phyloP scores from a whole-genome alignment of 2,888 invertebrate species.

The Tinea pellionella region DNA sequence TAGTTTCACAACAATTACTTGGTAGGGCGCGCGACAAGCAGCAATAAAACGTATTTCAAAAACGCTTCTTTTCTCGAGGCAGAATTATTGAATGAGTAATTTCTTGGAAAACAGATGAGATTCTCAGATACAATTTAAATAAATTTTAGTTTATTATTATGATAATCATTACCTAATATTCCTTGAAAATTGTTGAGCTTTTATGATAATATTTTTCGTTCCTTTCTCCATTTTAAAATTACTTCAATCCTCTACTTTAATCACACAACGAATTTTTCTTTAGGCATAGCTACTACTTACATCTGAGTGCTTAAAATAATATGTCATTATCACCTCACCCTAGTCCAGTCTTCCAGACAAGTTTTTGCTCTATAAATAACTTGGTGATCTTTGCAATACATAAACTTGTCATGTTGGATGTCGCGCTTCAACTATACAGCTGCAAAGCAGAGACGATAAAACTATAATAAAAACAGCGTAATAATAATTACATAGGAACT shows the following conservation, averaged over 20 bases:
- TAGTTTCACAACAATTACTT: constrained; percentile 49
- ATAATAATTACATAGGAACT: background rate
- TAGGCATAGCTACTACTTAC: no score
- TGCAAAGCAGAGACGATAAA: constrained; percentile 2
- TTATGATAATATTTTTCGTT: no score
- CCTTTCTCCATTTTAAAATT: no score
- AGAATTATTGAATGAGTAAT: background rate
- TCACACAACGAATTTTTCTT: no score
- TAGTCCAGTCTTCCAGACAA: background rate
- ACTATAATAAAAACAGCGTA: constrained; percentile 5
- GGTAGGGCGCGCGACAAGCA: constrained; percentile 42
- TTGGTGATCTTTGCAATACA: constrained; percentile 6
- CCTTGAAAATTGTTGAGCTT: no score
- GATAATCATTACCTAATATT: no score
- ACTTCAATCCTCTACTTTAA: no score
- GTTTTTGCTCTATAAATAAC: background rate
- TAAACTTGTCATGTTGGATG: constrained; percentile 4
- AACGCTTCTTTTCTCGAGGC: constrained; percentile 26
- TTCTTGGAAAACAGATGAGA: background rate
- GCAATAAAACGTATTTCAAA: constrained; percentile 34
- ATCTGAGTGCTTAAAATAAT: no score
- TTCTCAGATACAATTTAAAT: background rate
- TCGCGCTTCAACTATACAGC: constrained; percentile 1
- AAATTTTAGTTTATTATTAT: background rate
- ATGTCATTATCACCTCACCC: no score